These are phyloP conservation scores for Amphimedon queenslandica DNA, from an alignment of 37 sponge, comb jelly and placozoan species.

Conservation along the genomic window DNA sequence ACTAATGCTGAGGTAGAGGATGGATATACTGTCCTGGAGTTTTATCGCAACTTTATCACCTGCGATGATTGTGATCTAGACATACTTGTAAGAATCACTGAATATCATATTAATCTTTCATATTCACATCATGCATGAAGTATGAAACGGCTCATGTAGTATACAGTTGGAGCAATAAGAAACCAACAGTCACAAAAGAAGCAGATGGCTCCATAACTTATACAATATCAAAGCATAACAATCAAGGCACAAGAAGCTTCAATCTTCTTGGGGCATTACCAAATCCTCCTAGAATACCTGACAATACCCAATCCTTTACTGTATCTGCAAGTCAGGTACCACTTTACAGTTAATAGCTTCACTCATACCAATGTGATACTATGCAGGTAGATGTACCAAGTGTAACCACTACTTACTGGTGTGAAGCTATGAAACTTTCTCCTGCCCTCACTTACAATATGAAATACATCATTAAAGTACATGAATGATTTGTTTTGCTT, in stretches of 20 bases:
- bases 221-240: not conserved
- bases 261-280: constrained; percentile 27
- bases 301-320: not conserved
- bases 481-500: too few species aligned
- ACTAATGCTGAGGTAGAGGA: too few species aligned
- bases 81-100: too few species aligned
- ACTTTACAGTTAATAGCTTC: not conserved
- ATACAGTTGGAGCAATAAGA: constrained; percentile 18
- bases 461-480: constrained; percentile 34
- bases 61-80: too few species aligned
- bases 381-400: constrained; percentile 36
- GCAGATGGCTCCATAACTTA: not conserved
- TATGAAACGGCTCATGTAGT: constrained; percentile 32
- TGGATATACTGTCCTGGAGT: too few species aligned
- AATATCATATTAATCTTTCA: too few species aligned
- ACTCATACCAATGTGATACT: not conserved
- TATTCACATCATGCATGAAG: too few species aligned
- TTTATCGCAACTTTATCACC: too few species aligned
- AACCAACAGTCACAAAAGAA: not conserved
- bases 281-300: constrained; percentile 8
- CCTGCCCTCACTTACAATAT: constrained; percentile 4
- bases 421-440: constrained; percentile 30
- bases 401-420: constrained; percentile 59
- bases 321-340: constrained; percentile 15
- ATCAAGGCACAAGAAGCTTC: constrained; percentile 18